These are phyloP conservation scores for Pionites leucogaster DNA, from an alignment of 2,113 vertebrate genomes.

Conservation along the genomic window DNA sequence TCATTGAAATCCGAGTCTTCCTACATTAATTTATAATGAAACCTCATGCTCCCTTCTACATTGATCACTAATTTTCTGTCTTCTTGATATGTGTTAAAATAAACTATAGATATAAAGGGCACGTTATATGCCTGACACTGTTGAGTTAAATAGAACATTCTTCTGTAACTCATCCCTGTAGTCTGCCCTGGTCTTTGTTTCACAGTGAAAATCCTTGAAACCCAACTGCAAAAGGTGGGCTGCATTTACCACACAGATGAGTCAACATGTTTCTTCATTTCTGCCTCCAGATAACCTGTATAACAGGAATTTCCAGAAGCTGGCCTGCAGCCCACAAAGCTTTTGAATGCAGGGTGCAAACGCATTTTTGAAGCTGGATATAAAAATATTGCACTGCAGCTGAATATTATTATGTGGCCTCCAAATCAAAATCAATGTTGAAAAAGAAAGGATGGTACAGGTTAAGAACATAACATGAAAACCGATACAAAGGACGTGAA, in stretches of 20 bases:
- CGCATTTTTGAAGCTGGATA: background rate
- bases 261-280: background rate
- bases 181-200: conserved; percentile 15
- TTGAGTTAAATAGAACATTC: conserved; percentile 53
- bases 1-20: conserved; percentile 53
- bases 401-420: background rate
- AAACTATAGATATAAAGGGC: conserved; percentile 70
- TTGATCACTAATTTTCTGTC: conserved; percentile 67
- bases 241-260: background rate
- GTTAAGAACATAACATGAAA: conserved; percentile 37
- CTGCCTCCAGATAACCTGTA: background rate
- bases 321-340: background rate
- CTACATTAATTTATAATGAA: conserved; percentile 71
- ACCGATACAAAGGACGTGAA: background rate
- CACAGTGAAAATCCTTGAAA: background rate
- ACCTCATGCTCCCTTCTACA: conserved; percentile 53
- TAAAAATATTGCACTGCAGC: background rate
- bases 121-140: conserved; percentile 53
- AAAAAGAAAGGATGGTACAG: background rate
- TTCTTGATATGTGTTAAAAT: conserved; percentile 71
- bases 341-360: background rate
- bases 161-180: conserved; percentile 54
- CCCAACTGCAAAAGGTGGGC: background rate
- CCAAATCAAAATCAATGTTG: conserved; percentile 40
- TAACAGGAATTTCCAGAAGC: background rate